Conservation (phyloP, 2,113 vertebrate species). For the Oceanites oceanicus region DNA sequence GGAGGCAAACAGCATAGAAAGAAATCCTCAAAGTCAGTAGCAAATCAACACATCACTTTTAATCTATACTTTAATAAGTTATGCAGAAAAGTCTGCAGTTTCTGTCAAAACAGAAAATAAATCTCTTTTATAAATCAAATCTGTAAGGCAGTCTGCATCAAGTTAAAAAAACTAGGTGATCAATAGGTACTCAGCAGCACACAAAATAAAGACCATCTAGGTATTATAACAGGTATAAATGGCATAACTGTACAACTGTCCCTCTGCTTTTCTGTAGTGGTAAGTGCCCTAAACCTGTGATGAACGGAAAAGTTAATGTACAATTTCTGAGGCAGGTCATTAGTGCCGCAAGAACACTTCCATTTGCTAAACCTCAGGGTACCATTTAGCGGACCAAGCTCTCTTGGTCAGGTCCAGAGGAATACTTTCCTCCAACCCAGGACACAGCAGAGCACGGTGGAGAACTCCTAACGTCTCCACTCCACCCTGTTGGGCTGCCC, state of each 20-base stretch:
- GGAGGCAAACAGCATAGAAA: not conserved
- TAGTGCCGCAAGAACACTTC: not conserved
- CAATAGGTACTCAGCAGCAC: not conserved
- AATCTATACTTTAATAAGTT: conserved; percentile 34
- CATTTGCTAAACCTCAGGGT: not conserved
- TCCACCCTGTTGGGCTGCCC: not conserved
- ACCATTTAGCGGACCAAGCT: not conserved
- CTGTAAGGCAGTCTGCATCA: not conserved
- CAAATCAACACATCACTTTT: conserved; percentile 17
- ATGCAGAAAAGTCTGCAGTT: conserved; percentile 10
- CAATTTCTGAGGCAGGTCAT: not conserved
- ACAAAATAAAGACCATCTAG: not conserved
- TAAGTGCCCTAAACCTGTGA: not conserved
- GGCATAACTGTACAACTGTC: not conserved
- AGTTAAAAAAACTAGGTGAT: not conserved
- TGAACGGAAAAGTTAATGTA: rapidly evolving
- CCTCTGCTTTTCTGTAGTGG: rapidly evolving
- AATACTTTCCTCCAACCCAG: not conserved
- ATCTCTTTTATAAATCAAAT: not conserved
- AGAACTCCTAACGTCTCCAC: not conserved
- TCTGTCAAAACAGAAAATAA: conserved; percentile 21
- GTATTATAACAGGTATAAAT: not conserved
- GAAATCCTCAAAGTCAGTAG: conserved; percentile 16
- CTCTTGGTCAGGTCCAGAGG: not conserved
- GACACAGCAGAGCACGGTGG: not conserved